Evolutionary conservation across 2,888 invertebrate species (phyloP).

Genomic region (Dexiosoma caninum): DNA sequence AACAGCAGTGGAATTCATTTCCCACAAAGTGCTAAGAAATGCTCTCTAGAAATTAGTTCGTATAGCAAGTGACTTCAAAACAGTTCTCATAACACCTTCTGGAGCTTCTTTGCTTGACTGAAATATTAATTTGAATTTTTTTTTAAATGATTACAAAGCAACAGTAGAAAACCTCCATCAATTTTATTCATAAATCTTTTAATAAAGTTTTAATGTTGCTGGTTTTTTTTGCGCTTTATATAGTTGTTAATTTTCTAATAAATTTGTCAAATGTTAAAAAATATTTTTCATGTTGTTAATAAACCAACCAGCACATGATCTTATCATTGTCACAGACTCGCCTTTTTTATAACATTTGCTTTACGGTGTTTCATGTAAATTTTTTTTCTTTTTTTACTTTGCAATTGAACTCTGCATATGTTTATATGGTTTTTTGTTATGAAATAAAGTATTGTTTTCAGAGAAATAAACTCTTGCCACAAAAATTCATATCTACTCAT

Average conservation of each 20-base stretch:
- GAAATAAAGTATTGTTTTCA: conserved; percentile 56
- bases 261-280: conserved; percentile 62
- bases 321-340: conserved; percentile 59
- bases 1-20: too few relatives aligned
- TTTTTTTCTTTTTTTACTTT: conserved; percentile 16
- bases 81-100: too few relatives aligned
- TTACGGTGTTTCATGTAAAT: conserved; percentile 19
- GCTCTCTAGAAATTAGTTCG: too few relatives aligned
- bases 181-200: conserved; percentile 16
- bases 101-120: too few relatives aligned
- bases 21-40: too few relatives aligned
- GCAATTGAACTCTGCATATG: conserved; percentile 61
- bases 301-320: conserved; percentile 60
- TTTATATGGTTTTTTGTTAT: conserved; percentile 36
- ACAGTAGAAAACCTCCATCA: not conserved
- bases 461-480: not conserved
- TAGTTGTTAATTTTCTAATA: conserved; percentile 62
- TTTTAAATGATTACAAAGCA: not conserved
- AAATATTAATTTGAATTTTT: too few relatives aligned
- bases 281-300: conserved; percentile 41
- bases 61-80: too few relatives aligned
- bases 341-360: conserved; percentile 57
- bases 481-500: conserved; percentile 1
- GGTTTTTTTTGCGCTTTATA: not conserved
- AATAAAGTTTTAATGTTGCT: not conserved